phyloP scores from a whole-genome alignment of 2,797 vertebrate genomes.

The Eupleurogrammus muticus region DNA sequence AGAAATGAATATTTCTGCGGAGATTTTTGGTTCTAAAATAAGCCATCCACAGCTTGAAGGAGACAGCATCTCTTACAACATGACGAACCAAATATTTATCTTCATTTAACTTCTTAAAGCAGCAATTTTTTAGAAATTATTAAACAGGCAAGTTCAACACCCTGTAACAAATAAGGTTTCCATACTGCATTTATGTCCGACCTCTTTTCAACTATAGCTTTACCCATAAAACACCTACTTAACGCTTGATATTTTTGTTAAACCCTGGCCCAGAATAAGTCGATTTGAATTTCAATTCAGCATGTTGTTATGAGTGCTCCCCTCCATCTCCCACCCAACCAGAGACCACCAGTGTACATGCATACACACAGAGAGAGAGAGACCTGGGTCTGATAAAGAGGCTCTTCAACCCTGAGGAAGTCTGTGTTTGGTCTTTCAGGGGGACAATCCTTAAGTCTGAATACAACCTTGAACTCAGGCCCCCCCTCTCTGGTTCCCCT shows the following conservation, averaged over 20 bases:
- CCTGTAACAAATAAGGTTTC: neutral
- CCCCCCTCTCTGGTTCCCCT: conserved; percentile 44
- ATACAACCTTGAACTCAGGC: conserved; percentile 62
- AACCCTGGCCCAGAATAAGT: conserved; percentile 58
- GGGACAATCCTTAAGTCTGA: conserved; percentile 56
- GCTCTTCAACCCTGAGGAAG: conserved; percentile 82
- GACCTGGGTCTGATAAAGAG: conserved; percentile 79
- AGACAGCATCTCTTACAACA: neutral
- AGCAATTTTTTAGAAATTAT: neutral
- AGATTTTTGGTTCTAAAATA: conserved; percentile 2
- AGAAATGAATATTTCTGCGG: conserved; percentile 23
- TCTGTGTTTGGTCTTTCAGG: conserved; percentile 77
- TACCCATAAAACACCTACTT: conserved; percentile 8
- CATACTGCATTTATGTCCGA: conserved; percentile 20
- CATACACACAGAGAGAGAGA: conserved; percentile 8
- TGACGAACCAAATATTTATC: neutral
- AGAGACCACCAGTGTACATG: conserved; percentile 66
- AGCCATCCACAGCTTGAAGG: neutral
- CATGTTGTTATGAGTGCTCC: conserved; percentile 66
- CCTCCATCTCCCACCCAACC: conserved; percentile 43
- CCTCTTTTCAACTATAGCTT: conserved; percentile 14
- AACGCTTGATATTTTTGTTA: conserved; percentile 44
- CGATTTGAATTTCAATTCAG: conserved; percentile 84
- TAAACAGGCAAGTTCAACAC: neutral
- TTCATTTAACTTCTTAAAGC: no score